Conservation (phyloP, 1,140 invertebrate species). For the Drosophila auraria region DNA sequence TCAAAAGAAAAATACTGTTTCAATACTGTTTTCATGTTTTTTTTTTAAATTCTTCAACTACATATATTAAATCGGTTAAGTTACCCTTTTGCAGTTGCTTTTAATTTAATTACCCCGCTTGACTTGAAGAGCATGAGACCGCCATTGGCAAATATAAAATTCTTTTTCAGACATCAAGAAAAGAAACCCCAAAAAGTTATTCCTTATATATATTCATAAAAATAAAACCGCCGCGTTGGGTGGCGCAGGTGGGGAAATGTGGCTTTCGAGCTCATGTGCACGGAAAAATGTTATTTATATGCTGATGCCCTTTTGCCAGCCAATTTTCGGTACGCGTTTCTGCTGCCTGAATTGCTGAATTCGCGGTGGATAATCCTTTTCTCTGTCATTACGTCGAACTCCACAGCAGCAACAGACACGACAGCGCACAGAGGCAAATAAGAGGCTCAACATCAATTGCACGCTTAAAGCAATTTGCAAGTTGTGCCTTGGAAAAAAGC, state of each 20-base stretch:
- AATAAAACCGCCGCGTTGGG: background rate
- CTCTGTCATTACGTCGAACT: slow-evolving; percentile 1
- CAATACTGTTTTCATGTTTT: background rate
- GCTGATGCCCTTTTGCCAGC: slow-evolving; percentile 44
- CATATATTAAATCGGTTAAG: background rate
- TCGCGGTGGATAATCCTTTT: slow-evolving; percentile 51
- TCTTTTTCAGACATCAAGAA: slow-evolving; percentile 2
- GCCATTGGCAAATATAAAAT: slow-evolving; percentile 12
- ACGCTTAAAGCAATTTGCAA: slow-evolving; percentile 72
- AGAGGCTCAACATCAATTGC: slow-evolving; percentile 44
- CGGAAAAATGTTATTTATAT: slow-evolving; percentile 60
- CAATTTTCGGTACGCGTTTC: background rate
- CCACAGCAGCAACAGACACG: background rate
- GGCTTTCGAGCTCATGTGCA: slow-evolving; percentile 23
- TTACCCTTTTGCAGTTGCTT: background rate
- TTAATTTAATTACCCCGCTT: background rate
- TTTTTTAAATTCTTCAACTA: background rate
- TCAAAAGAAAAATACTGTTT: background rate
- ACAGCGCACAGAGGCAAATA: background rate
- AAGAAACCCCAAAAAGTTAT: background rate
- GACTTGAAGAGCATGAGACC: background rate
- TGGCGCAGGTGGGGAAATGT: background rate
- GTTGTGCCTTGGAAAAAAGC: slow-evolving; percentile 19
- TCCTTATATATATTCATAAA: slow-evolving; percentile 40
- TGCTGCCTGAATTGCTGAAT: background rate